These are phyloP conservation scores for Parasteatoda tepidariorum DNA, from an alignment of 1,140 invertebrate genomes.

Conservation along the genomic window DNA sequence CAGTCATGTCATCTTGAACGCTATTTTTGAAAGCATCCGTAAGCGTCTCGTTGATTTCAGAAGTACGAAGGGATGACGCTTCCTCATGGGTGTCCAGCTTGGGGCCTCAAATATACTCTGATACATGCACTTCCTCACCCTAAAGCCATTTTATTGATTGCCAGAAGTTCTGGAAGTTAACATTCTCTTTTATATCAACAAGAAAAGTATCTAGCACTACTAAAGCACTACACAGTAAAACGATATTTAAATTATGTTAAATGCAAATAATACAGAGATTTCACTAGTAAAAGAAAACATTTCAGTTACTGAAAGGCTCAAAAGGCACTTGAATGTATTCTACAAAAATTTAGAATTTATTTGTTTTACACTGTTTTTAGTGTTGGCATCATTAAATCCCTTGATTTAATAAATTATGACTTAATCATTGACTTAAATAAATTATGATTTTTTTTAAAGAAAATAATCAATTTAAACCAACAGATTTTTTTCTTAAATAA, in stretches of 20 bases:
- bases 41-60: slow-evolving; percentile 16
- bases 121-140: slow-evolving; percentile 19
- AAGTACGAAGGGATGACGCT: slow-evolving; percentile 51
- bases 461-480: neutral
- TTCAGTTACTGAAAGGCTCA: no score
- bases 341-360: no score
- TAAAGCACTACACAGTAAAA: no score
- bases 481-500: neutral
- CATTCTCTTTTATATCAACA: neutral
- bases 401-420: neutral
- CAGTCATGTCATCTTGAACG: slow-evolving; percentile 57
- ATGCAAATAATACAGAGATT: no score
- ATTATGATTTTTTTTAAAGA: neutral
- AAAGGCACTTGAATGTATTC: no score
- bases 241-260: no score
- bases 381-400: no score
- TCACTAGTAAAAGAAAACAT: no score
- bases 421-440: neutral
- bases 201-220: no score
- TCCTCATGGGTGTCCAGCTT: slow-evolving; percentile 59
- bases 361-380: no score
- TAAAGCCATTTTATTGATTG: slow-evolving; percentile 9
- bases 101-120: slow-evolving; percentile 44
- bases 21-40: slow-evolving; percentile 44
- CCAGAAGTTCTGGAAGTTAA: slow-evolving; percentile 23